Conservation (phyloP, 2,797 vertebrate species). For the Oreortyx pictus region DNA sequence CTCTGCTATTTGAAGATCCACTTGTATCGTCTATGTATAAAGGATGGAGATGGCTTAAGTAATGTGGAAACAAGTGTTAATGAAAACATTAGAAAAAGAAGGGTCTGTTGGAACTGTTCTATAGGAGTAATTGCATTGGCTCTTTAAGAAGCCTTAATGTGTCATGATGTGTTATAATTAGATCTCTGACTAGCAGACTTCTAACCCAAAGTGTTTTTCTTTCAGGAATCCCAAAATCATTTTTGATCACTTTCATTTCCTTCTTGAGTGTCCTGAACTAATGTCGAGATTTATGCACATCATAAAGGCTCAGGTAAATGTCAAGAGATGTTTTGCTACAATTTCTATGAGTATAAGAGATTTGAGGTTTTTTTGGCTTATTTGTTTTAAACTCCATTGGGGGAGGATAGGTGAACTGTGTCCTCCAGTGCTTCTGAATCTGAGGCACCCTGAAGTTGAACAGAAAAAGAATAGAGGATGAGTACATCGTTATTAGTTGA, state of each 20-base stretch:
- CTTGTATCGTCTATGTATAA: not conserved
- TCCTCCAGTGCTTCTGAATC: not conserved
- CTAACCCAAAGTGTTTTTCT: conserved; percentile 47
- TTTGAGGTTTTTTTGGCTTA: not conserved
- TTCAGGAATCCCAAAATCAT: conserved; percentile 97
- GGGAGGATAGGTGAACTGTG: not conserved
- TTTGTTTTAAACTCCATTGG: not conserved
- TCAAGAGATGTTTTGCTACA: not conserved
- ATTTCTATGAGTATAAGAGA: not conserved
- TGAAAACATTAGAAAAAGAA: not conserved
- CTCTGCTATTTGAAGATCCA: not conserved
- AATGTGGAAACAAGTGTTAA: not conserved
- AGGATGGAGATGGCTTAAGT: not conserved
- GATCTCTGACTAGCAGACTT: not conserved
- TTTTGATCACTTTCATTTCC: conserved; percentile 99
- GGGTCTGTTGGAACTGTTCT: not conserved
- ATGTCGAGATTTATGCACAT: conserved; percentile 99
- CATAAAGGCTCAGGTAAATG: conserved; percentile 95
- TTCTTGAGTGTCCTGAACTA: conserved; percentile 96
- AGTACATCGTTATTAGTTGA: not conserved
- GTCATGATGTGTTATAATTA: not conserved
- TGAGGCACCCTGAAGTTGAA: not conserved
- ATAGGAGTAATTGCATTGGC: not conserved
- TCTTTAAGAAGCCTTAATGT: not conserved
- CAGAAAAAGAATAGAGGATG: not conserved